These are phyloP conservation scores for Bombyx mandarina DNA, from an alignment of 1,140 invertebrate genomes.

Conservation along the genomic window DNA sequence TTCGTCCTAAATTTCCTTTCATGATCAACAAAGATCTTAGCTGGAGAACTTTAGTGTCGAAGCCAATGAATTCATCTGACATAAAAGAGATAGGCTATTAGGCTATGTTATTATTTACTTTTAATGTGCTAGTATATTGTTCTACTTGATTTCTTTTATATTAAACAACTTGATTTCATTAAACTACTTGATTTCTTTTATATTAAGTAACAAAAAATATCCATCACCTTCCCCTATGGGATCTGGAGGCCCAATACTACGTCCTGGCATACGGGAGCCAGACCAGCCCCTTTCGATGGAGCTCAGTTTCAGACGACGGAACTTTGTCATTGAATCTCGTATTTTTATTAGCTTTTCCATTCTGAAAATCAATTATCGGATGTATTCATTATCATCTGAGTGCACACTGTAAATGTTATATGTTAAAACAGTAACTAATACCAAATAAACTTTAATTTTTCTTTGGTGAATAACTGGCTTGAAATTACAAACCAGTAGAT, in stretches of 20 bases:
- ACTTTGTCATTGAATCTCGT: conserved; percentile 79
- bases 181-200: no score
- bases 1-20: conserved; percentile 88
- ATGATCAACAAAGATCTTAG: conserved; percentile 86
- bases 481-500: no score
- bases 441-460: no score
- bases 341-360: conserved; percentile 80
- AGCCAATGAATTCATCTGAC: conserved; percentile 88
- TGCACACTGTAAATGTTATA: no score
- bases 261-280: conserved; percentile 84
- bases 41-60: conserved; percentile 90
- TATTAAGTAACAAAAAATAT: conserved; percentile 6
- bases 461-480: no score
- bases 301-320: conserved; percentile 74
- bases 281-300: conserved; percentile 93
- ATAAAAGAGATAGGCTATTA: conserved; percentile 21
- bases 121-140: no score
- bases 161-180: neutral
- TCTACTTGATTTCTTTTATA: no score
- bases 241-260: conserved; percentile 90
- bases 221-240: conserved; percentile 79
- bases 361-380: conserved; percentile 24
- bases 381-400: no score
- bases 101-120: neutral
- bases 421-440: no score